Conservation (phyloP, 2,888 invertebrate species). For the Eupeodes latifasciatus region DNA sequence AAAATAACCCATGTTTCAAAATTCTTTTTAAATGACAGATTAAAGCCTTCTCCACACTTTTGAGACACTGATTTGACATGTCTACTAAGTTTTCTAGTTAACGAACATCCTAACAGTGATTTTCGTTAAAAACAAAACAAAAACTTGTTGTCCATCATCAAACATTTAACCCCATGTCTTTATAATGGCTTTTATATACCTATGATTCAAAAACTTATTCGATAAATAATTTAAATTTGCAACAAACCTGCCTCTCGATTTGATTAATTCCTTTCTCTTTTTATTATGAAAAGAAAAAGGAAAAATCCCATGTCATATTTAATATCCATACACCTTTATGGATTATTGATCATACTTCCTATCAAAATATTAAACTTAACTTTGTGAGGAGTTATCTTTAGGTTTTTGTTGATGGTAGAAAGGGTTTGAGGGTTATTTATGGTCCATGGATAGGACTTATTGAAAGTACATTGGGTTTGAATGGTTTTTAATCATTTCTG, state of each 20-base stretch:
- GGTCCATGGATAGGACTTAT: too few relatives aligned
- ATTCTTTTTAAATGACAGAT: too few relatives aligned
- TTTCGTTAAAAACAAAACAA: neutral
- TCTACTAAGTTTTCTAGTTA: slow-evolving; percentile 10
- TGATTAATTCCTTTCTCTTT: neutral
- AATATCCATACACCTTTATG: neutral
- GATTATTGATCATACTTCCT: neutral
- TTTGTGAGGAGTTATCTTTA: too few relatives aligned
- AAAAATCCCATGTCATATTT: neutral
- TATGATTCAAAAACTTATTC: neutral
- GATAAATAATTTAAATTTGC: neutral
- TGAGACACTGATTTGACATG: neutral
- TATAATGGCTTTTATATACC: neutral
- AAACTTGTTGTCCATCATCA: neutral
- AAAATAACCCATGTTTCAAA: too few relatives aligned
- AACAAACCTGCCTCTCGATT: neutral
- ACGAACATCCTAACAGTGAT: neutral
- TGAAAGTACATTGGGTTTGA: too few relatives aligned
- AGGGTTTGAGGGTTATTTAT: too few relatives aligned
- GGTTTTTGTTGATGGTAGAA: too few relatives aligned
- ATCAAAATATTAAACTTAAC: neutral
- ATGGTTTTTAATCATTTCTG: too few relatives aligned
- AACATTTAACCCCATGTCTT: neutral
- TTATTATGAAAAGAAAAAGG: neutral
- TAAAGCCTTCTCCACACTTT: neutral